These are phyloP conservation scores for Archaeoteleia sp. DNA, from an alignment of 2,888 invertebrate species.

Conservation along the genomic window DNA sequence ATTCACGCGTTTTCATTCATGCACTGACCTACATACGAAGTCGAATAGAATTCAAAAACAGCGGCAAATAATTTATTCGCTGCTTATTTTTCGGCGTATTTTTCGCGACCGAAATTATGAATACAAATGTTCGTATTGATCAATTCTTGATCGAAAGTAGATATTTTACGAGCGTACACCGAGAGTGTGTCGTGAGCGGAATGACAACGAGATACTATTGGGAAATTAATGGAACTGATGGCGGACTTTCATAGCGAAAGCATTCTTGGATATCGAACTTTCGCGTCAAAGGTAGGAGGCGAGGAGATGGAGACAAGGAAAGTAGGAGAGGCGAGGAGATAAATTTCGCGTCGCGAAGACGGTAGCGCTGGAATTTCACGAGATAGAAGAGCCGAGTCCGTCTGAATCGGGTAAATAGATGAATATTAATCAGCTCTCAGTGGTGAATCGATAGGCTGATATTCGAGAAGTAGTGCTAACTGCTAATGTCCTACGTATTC, in stretches of 20 bases:
- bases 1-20: slow-evolving; percentile 2
- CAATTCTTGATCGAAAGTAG: background rate
- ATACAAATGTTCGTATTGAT: background rate
- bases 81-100: background rate
- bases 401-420: slow-evolving; percentile 29
- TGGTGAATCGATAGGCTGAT: slow-evolving; percentile 27
- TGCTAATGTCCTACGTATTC: slow-evolving; percentile 27
- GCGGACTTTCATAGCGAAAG: background rate
- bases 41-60: slow-evolving; percentile 3
- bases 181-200: background rate
- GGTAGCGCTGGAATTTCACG: slow-evolving; percentile 9
- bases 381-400: slow-evolving; percentile 23
- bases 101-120: background rate
- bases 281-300: slow-evolving; percentile 11
- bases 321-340: too few relatives aligned
- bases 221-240: slow-evolving; percentile 12
- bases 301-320: slow-evolving; percentile 5
- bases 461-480: slow-evolving; percentile 22
- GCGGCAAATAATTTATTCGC: background rate
- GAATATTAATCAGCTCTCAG: slow-evolving; percentile 33
- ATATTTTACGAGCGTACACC: too few relatives aligned
- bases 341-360: slow-evolving; percentile 14
- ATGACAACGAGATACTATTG: slow-evolving; percentile 1
- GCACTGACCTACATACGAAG: slow-evolving; percentile 4
- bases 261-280: slow-evolving; percentile 15